Base-by-base conservation (phyloP, 2,797 vertebrate species). In the Chromobotia macracanthus region DNA sequence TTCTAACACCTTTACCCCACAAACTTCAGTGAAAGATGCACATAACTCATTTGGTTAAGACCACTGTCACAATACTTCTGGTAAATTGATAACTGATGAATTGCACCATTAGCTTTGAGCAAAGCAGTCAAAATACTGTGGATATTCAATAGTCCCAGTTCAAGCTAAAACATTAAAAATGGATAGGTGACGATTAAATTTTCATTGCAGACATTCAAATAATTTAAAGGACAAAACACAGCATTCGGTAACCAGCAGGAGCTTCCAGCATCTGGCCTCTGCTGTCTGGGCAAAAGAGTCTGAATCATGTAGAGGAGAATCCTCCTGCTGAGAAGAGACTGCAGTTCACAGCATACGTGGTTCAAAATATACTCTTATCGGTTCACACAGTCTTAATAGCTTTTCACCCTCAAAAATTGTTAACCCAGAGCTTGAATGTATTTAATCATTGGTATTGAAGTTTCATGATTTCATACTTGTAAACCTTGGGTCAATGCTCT, bases 1-100 rank as follows among this genome's bases (percentile, higher is more conserved):
- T 61, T 79, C 73, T 28, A 77, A 28, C 72, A 61, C 25, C 15
- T 19, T 61, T 61, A 3, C 15, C 13, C 6, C 25, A 15, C 25
- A 31, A 7, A 60, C 58, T 7, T 16, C 13, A 5, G 15, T 72
- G 64, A 68, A 44, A 19, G 64, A 75, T 77, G 44, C 25, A 19
- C 84, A 80, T 51, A 84, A 81, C 75, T 75, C 46, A 82, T 86
- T 81, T 83, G 60, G 85, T 83, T 75, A 72, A 61, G 38, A 28
- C 16, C 21, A 23, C 3, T 66, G 16, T 75, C 21, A 25, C 41
- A 72, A n/a, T n/a, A 51, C 38, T 13, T 9, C n/a, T n/a, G n/a
- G n/a, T n/a, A n/a, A n/a, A n/a, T n/a, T n/a, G n/a, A n/a, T n/a
- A n/a, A 19, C 0, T 7, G 28, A 50, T 41, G 38, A 65, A 65